Conservation (phyloP, 1,140 invertebrate genomes). For the Nebria ingens region DNA sequence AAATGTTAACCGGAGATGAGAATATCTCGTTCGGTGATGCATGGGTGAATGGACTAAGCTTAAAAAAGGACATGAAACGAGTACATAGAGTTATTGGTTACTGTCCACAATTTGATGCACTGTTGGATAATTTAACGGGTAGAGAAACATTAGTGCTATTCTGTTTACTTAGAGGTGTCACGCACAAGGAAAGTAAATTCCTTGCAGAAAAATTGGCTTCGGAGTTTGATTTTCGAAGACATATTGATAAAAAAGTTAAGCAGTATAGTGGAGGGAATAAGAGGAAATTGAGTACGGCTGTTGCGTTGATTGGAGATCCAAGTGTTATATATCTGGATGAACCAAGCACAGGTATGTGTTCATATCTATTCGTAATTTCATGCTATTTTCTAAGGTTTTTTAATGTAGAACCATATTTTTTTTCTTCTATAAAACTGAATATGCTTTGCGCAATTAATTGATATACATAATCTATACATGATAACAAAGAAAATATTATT, state of each 20-base stretch:
- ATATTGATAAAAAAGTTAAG: slow-evolving; percentile 44
- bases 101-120: slow-evolving; percentile 76
- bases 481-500: no score
- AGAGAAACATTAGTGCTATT: slow-evolving; percentile 66
- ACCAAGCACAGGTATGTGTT: slow-evolving; percentile 58
- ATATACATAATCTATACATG: no score
- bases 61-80: slow-evolving; percentile 41
- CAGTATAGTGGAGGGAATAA: slow-evolving; percentile 88
- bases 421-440: no score
- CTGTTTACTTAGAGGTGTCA: slow-evolving; percentile 61
- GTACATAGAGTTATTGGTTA: slow-evolving; percentile 59
- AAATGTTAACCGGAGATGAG: slow-evolving; percentile 82
- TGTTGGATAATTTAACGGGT: slow-evolving; percentile 71
- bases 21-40: slow-evolving; percentile 34
- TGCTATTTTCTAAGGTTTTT: no score
- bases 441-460: no score
- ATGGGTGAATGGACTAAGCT: slow-evolving; percentile 35
- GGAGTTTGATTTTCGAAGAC: slow-evolving; percentile 40
- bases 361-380: no score
- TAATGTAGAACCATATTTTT: no score
- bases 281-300: slow-evolving; percentile 85
- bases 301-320: slow-evolving; percentile 85
- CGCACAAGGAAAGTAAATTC: slow-evolving; percentile 32
- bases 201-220: slow-evolving; percentile 32
- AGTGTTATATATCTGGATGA: slow-evolving; percentile 81